These are phyloP conservation scores for Drosophila pseudoobscura DNA, from an alignment of 1,140 invertebrate genomes.

Conservation along the genomic window DNA sequence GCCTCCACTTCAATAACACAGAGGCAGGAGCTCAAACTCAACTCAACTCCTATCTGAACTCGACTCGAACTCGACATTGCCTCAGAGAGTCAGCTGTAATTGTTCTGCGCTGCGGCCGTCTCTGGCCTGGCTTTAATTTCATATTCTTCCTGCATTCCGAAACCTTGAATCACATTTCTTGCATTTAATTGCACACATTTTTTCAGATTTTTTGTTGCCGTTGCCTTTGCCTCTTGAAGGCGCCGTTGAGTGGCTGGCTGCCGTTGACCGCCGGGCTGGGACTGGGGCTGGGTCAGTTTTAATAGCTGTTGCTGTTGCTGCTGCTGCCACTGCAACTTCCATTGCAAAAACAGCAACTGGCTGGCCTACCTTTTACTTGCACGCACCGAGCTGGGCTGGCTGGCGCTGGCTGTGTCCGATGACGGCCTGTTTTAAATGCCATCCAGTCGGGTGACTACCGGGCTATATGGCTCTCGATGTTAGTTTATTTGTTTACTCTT, in stretches of 20 bases:
- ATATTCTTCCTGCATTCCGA: slow-evolving; percentile 83
- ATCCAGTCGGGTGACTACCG: slow-evolving; percentile 53
- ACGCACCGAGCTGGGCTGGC: slow-evolving; percentile 32
- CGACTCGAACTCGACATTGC: slow-evolving; percentile 15
- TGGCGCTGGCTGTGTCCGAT: slow-evolving; percentile 27
- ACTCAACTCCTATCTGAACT: slow-evolving; percentile 11
- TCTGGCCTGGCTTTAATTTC: slow-evolving; percentile 64
- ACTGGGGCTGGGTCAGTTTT: slow-evolving; percentile 75
- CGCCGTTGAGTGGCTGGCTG: slow-evolving; percentile 65
- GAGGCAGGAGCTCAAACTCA: slow-evolving; percentile 8
- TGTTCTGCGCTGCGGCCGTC: slow-evolving; percentile 55
- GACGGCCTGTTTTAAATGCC: slow-evolving; percentile 73
- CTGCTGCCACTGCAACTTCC: slow-evolving; percentile 23
- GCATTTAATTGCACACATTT: slow-evolving; percentile 76
- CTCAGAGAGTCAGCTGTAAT: slow-evolving; percentile 61
- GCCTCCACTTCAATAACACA: slow-evolving; percentile 70
- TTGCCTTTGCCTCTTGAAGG: slow-evolving; percentile 38
- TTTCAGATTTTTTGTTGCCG: slow-evolving; percentile 35
- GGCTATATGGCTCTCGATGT: slow-evolving; percentile 25
- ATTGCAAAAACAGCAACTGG: slow-evolving; percentile 18
- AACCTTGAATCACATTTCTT: slow-evolving; percentile 83
- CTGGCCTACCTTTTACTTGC: slow-evolving; percentile 65
- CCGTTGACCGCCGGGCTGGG: slow-evolving; percentile 73
- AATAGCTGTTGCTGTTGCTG: slow-evolving; percentile 40
- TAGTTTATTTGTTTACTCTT: slow-evolving; percentile 27